Evolutionary conservation across 2,113 vertebrate species (phyloP).

Genomic region (Butorides virescens): DNA sequence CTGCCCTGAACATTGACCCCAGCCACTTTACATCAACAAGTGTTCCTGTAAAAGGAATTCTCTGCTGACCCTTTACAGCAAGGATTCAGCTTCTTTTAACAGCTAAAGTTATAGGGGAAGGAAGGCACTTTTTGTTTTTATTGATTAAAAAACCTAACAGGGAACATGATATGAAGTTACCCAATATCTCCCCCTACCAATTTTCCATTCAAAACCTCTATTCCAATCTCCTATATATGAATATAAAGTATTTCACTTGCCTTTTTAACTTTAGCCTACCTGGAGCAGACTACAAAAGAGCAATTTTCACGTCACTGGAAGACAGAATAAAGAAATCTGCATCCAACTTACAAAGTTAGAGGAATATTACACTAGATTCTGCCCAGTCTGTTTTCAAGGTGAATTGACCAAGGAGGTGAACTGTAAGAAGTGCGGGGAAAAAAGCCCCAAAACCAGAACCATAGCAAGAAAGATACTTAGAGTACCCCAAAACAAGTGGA

Average conservation of each 20-base stretch:
- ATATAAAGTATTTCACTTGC: neutral
- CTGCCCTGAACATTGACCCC: neutral
- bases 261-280: neutral
- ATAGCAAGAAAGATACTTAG: neutral
- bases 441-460: neutral
- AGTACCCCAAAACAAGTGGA: neutral
- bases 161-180: neutral
- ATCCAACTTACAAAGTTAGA: neutral
- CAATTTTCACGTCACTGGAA: neutral
- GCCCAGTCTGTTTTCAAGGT: neutral
- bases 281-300: neutral
- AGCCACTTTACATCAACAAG: neutral
- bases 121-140: neutral
- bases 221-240: neutral
- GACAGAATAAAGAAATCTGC: neutral
- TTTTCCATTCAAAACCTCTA: neutral
- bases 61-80: neutral
- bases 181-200: neutral
- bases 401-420: neutral
- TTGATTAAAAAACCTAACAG: neutral
- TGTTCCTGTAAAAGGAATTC: conserved; percentile 11
- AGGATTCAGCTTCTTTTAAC: neutral
- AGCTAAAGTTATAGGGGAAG: neutral
- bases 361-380: neutral
- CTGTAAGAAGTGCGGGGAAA: neutral